Conservation (phyloP, 2,888 invertebrate species). For the Tenthredo amoena region DNA sequence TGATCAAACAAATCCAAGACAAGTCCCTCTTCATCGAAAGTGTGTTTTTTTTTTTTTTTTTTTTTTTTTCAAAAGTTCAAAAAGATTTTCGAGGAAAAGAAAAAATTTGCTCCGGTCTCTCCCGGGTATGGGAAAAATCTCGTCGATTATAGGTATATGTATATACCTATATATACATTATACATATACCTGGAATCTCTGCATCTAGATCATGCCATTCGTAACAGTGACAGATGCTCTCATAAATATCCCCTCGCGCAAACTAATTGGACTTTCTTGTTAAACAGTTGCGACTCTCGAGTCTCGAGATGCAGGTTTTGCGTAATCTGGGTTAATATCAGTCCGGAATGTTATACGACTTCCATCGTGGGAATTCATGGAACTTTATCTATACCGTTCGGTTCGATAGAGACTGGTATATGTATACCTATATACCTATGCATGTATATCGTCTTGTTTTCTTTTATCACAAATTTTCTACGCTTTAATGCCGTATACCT, state of each 20-base stretch:
- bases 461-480: not conserved
- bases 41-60: too few relatives aligned
- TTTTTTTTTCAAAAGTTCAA: too few relatives aligned
- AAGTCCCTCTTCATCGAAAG: too few relatives aligned
- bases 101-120: too few relatives aligned
- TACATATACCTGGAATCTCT: not conserved
- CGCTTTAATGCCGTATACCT: too few relatives aligned
- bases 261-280: slow-evolving; percentile 72
- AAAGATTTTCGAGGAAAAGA: too few relatives aligned
- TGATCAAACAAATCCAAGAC: too few relatives aligned
- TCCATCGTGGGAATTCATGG: slow-evolving; percentile 47
- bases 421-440: not conserved
- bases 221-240: slow-evolving; percentile 69
- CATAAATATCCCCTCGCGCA: slow-evolving; percentile 69
- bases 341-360: slow-evolving; percentile 49
- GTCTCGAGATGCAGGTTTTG: slow-evolving; percentile 45
- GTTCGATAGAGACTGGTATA: not conserved
- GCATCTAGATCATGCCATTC: slow-evolving; percentile 26
- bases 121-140: not conserved
- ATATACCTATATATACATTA: not conserved
- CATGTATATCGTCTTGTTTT: not conserved
- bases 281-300: slow-evolving; percentile 60
- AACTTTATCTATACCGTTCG: slow-evolving; percentile 10
- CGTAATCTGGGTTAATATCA: slow-evolving; percentile 63
- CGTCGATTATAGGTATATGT: not conserved